A percentile compares a stretch with the other conserved stretches of the same genome.
phyloP scores from a whole-genome alignment of 2,797 vertebrate genomes.

The Hylomyscus alleni region DNA sequence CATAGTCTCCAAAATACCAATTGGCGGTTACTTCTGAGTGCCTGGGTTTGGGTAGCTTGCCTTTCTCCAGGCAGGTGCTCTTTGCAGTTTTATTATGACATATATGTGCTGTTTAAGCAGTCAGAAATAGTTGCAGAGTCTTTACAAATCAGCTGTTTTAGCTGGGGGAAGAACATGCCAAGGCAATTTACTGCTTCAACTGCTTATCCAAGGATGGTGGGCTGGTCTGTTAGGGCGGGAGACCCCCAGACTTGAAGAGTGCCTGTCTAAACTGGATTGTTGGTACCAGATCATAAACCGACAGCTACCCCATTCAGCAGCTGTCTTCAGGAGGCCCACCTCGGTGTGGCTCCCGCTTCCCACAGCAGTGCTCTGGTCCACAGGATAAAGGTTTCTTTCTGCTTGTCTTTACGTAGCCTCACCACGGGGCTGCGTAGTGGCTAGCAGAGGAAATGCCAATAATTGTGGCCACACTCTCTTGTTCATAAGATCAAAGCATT shows the following conservation, averaged over 20 bases:
- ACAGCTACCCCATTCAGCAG: neutral
- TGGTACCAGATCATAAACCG: neutral
- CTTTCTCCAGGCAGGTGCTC: neutral
- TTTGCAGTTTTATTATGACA: neutral
- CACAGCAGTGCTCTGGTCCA: neutral
- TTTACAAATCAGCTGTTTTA: conserved; percentile 46
- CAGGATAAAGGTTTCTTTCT: neutral
- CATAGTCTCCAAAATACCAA: conserved; percentile 19
- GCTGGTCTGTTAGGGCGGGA: neutral
- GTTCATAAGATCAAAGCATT: neutral
- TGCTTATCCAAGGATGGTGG: neutral
- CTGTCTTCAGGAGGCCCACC: neutral
- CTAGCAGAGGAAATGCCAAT: neutral
- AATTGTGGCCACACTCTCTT: neutral
- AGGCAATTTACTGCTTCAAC: neutral
- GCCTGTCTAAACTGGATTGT: neutral
- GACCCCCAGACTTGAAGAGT: neutral
- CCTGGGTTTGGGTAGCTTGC: conserved; percentile 37
- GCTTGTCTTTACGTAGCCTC: neutral
- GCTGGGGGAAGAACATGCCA: neutral
- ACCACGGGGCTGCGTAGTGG: neutral
- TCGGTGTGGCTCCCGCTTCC: neutral
- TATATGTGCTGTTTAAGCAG: neutral
- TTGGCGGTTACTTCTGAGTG: neutral
- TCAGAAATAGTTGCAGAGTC: neutral